A percentile compares a stretch with the other conserved stretches of the same genome.
These are phyloP conservation scores for Pangasius mekongensis DNA, from an alignment of 2,797 vertebrate genomes.

Conservation along the genomic window DNA sequence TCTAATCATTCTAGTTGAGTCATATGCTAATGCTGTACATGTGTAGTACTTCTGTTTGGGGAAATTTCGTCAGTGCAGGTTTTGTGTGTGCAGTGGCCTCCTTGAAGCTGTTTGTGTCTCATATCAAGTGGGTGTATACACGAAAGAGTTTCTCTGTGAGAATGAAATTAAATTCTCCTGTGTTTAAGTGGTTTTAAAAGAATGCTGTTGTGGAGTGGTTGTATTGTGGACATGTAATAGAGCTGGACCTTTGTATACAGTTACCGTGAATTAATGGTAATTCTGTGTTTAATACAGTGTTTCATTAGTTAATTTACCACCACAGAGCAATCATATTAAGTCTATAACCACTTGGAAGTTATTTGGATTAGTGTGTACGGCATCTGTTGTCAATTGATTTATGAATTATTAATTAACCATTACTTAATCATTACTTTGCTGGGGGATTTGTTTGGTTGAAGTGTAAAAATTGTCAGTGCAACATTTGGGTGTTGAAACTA, in stretches of 20 bases:
- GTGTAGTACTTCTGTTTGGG: slow-evolving; percentile 15
- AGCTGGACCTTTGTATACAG: neutral
- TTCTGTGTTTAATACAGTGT: neutral
- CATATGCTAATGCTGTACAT: slow-evolving; percentile 34
- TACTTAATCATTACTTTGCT: neutral
- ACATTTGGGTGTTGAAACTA: neutral
- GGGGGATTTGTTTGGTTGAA: neutral
- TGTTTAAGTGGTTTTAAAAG: neutral
- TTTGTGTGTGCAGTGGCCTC: neutral
- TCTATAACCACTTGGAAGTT: neutral
- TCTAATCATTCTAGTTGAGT: slow-evolving; percentile 49
- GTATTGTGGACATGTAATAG: neutral
- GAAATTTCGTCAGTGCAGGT: slow-evolving; percentile 3
- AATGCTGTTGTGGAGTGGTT: neutral
- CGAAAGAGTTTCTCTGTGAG: neutral
- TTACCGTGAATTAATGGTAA: neutral
- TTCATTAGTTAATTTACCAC: neutral
- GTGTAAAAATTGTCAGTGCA: neutral
- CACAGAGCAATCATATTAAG: neutral
- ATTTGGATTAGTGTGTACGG: neutral
- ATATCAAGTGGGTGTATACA: neutral
- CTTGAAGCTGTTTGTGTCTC: neutral
- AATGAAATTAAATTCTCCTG: neutral
- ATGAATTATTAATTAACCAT: neutral
- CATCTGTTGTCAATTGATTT: neutral